phyloP scores from a whole-genome alignment of 2,797 vertebrate genomes.

The Pachyuromys duprasi region DNA sequence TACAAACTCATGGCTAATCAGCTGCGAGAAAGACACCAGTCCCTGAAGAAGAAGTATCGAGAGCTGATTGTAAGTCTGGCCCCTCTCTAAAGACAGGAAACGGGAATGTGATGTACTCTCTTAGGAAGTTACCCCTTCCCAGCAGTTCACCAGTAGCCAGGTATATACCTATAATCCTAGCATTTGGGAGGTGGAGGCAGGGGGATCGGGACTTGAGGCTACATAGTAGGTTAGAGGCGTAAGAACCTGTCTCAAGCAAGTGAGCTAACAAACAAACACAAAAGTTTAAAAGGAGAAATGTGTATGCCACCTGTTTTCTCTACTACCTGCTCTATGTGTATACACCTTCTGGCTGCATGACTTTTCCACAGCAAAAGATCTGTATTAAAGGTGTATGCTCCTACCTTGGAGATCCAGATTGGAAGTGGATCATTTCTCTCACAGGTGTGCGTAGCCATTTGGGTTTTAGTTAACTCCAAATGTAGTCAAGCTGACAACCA shows the following conservation, averaged over 20 bases:
- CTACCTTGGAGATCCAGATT: not conserved
- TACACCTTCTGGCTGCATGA: not conserved
- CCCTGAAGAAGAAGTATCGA: slow-evolving; percentile 97
- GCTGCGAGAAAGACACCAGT: slow-evolving; percentile 95
- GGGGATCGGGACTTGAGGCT: not conserved
- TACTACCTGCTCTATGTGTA: too few species aligned
- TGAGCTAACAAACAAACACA: not conserved
- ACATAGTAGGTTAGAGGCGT: not conserved
- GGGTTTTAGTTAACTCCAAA: not conserved
- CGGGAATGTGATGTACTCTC: not conserved
- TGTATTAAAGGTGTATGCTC: not conserved
- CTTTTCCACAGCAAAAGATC: not conserved
- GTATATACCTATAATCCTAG: not conserved
- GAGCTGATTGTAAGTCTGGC: slow-evolving; percentile 94
- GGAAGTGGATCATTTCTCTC: not conserved
- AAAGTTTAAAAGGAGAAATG: not conserved
- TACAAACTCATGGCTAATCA: slow-evolving; percentile 99
- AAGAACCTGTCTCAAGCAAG: not conserved
- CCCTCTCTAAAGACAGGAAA: not conserved
- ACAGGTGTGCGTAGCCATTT: not conserved
- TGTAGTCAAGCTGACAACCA: not conserved
- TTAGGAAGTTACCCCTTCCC: not conserved
- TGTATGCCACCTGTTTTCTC: not conserved
- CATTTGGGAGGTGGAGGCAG: not conserved
- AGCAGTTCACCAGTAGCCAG: not conserved